Conservation (phyloP, 53 echinoderm and acorn worm species). For the Antedon mediterranea region DNA sequence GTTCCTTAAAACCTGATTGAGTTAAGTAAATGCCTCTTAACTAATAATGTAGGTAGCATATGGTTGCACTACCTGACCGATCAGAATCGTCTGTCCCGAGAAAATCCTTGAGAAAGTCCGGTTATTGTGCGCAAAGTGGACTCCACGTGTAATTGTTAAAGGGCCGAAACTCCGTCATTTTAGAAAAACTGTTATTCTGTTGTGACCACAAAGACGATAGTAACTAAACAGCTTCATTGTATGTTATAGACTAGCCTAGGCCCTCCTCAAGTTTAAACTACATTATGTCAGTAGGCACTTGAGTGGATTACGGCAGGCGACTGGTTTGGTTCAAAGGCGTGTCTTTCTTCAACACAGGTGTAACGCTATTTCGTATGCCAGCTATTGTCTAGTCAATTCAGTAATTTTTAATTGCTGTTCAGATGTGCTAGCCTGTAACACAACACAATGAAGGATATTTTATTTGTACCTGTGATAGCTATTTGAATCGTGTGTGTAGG, state of each 20-base stretch:
- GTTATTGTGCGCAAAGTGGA: neutral
- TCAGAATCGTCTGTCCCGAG: neutral
- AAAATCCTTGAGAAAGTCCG: neutral
- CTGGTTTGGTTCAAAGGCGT: neutral
- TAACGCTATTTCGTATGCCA: too few relatives aligned
- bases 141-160: neutral
- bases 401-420: too few relatives aligned
- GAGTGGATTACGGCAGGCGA: neutral
- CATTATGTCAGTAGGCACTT: neutral
- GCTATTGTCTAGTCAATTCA: too few relatives aligned
- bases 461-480: too few relatives aligned
- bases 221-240: too few relatives aligned
- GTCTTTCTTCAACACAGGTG: neutral
- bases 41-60: neutral
- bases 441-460: too few relatives aligned
- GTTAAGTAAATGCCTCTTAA: neutral
- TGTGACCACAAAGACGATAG: neutral
- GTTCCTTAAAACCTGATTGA: too few relatives aligned
- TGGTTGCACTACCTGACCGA: neutral
- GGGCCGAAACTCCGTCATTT: neutral
- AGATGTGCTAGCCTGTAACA: too few relatives aligned
- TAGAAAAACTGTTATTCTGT: neutral
- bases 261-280: neutral
- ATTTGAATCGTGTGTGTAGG: too few relatives aligned
- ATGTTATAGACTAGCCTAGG: too few relatives aligned